Percentiles rank a stretch among this genome's conserved stretches.
Evolutionary conservation across 1,140 invertebrate species (phyloP).

Genomic region (Xylocopa sonorina): DNA sequence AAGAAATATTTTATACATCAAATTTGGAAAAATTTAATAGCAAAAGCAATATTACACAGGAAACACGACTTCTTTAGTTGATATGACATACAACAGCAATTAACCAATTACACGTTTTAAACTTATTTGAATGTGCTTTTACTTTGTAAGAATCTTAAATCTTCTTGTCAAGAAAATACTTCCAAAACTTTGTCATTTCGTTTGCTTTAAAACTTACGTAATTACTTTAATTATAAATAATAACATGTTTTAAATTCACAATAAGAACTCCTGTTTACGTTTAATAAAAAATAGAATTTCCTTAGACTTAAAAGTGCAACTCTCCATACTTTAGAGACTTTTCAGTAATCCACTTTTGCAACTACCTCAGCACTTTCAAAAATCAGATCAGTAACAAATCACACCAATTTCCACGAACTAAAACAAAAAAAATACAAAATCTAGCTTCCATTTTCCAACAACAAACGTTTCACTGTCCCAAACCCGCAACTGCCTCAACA

Average conservation of each 20-base stretch:
- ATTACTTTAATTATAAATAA: too few species aligned
- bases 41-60: not conserved
- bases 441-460: not conserved
- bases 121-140: conserved; percentile 22
- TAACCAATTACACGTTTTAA: conserved; percentile 20
- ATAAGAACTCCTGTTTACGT: too few species aligned
- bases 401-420: not conserved
- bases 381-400: not conserved
- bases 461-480: not conserved
- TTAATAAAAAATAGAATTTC: too few species aligned
- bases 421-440: not conserved
- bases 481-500: not conserved
- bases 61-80: conserved; percentile 8
- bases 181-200: not conserved
- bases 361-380: not conserved
- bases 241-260: too few species aligned
- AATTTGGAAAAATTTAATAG: too few species aligned
- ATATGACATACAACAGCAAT: conserved; percentile 15
- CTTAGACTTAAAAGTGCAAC: too few species aligned
- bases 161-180: not conserved
- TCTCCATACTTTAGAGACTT: too few species aligned
- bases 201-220: not conserved
- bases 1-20: too few species aligned
- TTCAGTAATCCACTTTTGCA: not conserved
- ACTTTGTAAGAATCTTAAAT: not conserved